Evolutionary conservation across 2,888 invertebrate species (phyloP).

Genomic region (Nephrotoma appendiculata): DNA sequence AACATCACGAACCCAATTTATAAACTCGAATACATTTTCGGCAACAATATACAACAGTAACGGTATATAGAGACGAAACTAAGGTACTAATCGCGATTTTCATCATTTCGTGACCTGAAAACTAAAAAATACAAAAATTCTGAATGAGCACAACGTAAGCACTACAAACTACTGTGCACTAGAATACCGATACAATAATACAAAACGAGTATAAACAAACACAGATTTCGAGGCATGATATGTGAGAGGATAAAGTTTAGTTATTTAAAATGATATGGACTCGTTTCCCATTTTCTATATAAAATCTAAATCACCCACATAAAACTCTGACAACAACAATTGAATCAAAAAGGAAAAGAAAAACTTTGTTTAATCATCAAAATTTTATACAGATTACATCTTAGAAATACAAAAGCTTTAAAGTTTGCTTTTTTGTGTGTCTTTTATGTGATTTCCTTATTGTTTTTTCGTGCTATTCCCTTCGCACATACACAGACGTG

Average conservation of each 20-base stretch:
- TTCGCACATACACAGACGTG: background rate
- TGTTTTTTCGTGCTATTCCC: background rate
- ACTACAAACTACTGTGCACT: too few species aligned
- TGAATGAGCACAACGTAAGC: background rate
- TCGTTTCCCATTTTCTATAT: background rate
- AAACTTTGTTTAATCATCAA: background rate
- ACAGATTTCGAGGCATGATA: background rate
- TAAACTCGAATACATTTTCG: too few species aligned
- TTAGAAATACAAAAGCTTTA: background rate
- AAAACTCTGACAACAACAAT: background rate
- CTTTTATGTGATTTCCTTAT: background rate
- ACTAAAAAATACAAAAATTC: background rate
- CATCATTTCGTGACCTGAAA: background rate
- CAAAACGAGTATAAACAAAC: background rate
- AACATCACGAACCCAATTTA: too few species aligned
- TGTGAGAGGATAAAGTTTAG: background rate
- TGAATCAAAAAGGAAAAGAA: background rate
- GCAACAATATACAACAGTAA: background rate
- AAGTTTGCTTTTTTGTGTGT: background rate
- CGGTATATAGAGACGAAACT: background rate
- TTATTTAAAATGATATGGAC: background rate
- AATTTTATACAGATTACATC: background rate
- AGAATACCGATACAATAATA: background rate
- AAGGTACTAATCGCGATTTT: background rate
- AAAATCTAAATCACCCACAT: background rate